Evolutionary conservation across 2,888 invertebrate genomes (phyloP).

Genomic region (Liposcelis brunnea): DNA sequence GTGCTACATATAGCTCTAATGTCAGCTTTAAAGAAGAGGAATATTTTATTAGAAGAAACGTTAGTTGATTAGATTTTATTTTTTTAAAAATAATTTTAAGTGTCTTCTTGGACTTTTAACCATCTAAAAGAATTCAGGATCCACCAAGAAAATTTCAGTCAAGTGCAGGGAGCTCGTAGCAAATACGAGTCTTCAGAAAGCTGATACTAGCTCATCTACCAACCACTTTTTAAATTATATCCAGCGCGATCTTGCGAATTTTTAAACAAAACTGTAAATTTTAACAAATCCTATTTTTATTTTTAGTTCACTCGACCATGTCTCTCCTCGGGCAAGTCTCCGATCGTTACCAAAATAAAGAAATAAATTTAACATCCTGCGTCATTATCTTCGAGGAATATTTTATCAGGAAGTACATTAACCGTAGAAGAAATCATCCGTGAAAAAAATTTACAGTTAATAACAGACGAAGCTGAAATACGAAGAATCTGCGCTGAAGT

Average conservation of each 20-base stretch:
- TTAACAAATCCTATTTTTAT: constrained; percentile 13
- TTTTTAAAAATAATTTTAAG: too few relatives aligned
- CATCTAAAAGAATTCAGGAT: too few relatives aligned
- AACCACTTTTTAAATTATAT: too few relatives aligned
- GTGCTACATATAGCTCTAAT: too few relatives aligned
- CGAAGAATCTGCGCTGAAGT: constrained; percentile 39
- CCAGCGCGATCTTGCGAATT: too few relatives aligned
- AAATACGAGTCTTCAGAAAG: too few relatives aligned
- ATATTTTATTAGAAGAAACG: neutral
- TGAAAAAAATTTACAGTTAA: constrained; percentile 44
- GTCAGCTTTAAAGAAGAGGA: neutral
- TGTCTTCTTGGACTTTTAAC: too few relatives aligned
- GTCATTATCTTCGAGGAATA: constrained; percentile 10
- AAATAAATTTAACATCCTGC: constrained; percentile 35
- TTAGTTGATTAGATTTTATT: constrained; percentile 7
- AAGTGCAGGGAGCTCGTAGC: too few relatives aligned
- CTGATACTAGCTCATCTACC: too few relatives aligned
- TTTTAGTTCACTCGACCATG: constrained; percentile 32
- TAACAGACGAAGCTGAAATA: constrained; percentile 41
- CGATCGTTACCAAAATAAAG: constrained; percentile 37
- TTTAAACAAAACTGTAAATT: too few relatives aligned
- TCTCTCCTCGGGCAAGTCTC: constrained; percentile 41
- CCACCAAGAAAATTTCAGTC: too few relatives aligned
- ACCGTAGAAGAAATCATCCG: constrained; percentile 32
- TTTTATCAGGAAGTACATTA: neutral